Base-by-base conservation (phyloP, 2,888 invertebrate genomes). In the Mallateleia sp. region DNA sequence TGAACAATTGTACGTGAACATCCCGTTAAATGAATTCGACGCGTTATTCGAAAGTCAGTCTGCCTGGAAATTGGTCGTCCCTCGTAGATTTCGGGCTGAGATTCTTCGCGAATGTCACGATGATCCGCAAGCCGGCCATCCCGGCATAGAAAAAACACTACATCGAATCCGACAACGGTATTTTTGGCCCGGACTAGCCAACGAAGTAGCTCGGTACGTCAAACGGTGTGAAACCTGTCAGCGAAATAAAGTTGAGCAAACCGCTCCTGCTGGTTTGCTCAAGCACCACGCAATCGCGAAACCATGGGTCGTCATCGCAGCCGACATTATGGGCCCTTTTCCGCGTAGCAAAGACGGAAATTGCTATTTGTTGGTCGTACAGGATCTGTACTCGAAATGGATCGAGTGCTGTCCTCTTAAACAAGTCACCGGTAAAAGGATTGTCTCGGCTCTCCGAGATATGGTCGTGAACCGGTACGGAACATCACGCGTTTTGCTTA, bases 171-270 rank as follows among this genome's bases (percentile, higher is more conserved):
- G 25, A 7, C 50, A 20, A 1, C 18, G 20, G 24, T 66, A 66
- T 25, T 66, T 45, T 66, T 66, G 64, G 64, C 64, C 64, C n/a
- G 45, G 45, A 3, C n/a, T 67, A 18, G 38, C 47, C 8, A 47
- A 45, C 1, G 67, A 67, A 15, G 67, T 67, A 1, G 50, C 28
- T 6, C 8, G 22, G 9, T 67, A 28, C 67, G 24, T 67, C 5
- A 5, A 28, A 1, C 7, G 3, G 15, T 67, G 67, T 14, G 67
- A 25, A 1, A 15, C n/a, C 28, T 67, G 67, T 50, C 50, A 67
- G 18, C 7, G 18, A 8, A n/a, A 25, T 7, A 50, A 66, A n/a
- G 50, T 28, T 5, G 66, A 66, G 1, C 66, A 64, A 24, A 20
- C 22, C 4, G 25, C 15, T 1, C 64, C 64, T 20, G 2, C 64